These are phyloP conservation scores for Procavia capensis DNA, from an alignment of 2,113 vertebrate genomes.

Conservation along the genomic window DNA sequence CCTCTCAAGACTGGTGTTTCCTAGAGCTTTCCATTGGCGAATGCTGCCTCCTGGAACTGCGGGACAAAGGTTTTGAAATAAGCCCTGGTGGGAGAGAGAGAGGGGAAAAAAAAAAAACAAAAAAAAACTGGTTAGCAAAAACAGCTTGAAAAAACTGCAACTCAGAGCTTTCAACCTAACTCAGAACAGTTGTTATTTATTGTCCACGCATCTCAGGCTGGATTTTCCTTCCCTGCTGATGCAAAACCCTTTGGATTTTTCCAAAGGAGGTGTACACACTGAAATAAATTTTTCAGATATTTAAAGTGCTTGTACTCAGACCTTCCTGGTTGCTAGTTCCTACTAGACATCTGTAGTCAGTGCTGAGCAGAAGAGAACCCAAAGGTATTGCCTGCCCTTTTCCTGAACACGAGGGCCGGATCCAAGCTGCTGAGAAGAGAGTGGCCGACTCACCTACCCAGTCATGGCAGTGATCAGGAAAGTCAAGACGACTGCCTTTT, in stretches of 20 bases:
- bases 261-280: background rate
- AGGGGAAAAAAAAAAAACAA: conserved; percentile 15
- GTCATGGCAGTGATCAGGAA: background rate
- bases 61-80: conserved; percentile 99
- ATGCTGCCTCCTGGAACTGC: conserved; percentile 99
- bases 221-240: conserved; percentile 62
- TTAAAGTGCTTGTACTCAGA: background rate
- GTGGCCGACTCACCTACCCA: background rate
- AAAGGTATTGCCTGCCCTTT: background rate
- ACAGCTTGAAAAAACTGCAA: conserved; percentile 60
- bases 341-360: background rate
- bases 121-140: conserved; percentile 79
- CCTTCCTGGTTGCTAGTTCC: background rate
- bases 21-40: conserved; percentile 98
- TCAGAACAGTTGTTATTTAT: conserved; percentile 71
- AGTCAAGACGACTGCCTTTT: background rate
- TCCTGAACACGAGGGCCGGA: background rate
- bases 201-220: conserved; percentile 40
- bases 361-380: background rate
- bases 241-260: conserved; percentile 55
- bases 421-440: background rate
- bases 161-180: conserved; percentile 61
- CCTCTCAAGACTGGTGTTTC: conserved; percentile 68
- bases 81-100: conserved; percentile 87
- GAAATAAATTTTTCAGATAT: background rate